Percentiles rank a stretch among this genome's conserved stretches.
These are phyloP conservation scores for Kradibia gibbosae DNA, from an alignment of 1,140 invertebrate species.

Conservation along the genomic window DNA sequence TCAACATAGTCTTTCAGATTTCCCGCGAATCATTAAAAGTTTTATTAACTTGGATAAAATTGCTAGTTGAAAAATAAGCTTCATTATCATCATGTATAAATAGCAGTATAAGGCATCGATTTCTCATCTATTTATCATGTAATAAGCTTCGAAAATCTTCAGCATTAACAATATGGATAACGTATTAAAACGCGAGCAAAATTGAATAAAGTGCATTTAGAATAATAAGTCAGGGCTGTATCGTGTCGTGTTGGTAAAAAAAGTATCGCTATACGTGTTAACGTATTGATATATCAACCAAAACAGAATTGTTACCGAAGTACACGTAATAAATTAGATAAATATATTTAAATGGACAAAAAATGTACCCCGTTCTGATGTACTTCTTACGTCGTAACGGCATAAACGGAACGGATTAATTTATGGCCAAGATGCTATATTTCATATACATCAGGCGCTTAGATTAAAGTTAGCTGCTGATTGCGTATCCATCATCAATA, in stretches of 20 bases:
- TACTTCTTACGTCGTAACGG: neutral
- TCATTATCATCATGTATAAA: neutral
- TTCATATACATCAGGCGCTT: neutral
- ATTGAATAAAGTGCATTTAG: neutral
- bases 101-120: neutral
- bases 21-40: neutral
- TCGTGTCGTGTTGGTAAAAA: no score
- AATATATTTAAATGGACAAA: neutral
- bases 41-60: neutral
- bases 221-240: conserved; percentile 2
- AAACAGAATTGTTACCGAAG: no score
- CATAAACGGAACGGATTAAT: neutral
- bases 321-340: no score
- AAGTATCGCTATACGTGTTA: no score
- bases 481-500: neutral
- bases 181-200: neutral
- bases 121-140: neutral
- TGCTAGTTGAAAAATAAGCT: conserved; percentile 5
- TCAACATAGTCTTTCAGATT: neutral
- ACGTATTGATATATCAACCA: no score
- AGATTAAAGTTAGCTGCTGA: neutral
- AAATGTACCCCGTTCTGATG: neutral
- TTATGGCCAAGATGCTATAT: neutral
- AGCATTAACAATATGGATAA: neutral
- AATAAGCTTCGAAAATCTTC: neutral